phyloP scores from a whole-genome alignment of 2,113 vertebrate species.

The Leucoraja erinaceus region DNA sequence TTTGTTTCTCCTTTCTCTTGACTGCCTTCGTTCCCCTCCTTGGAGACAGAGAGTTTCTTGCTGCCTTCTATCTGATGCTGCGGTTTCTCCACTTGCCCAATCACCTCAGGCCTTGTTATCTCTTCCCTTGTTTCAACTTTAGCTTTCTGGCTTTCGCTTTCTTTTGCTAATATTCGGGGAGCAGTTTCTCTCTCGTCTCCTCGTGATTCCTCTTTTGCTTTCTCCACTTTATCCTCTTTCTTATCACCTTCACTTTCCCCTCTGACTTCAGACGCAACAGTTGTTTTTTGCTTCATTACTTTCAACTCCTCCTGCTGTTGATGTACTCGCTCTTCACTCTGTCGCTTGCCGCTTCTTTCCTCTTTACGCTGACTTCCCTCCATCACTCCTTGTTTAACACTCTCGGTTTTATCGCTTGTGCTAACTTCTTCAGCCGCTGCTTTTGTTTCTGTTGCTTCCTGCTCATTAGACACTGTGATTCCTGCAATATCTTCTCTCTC shows the following conservation, averaged over 20 bases:
- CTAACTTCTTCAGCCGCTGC: not conserved
- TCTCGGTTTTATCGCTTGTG: not conserved
- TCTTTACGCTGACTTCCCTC: not conserved
- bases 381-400: not conserved
- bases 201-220: not conserved
- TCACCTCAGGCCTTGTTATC: not conserved
- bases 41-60: not conserved
- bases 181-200: not conserved
- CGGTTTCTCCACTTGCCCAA: not conserved
- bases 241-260: slow-evolving; percentile 37
- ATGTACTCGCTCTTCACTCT: not conserved
- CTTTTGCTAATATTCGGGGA: not conserved
- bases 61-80: not conserved
- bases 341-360: not conserved
- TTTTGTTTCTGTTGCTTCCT: not conserved
- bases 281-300: not conserved
- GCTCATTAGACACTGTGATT: not conserved
- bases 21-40: not conserved
- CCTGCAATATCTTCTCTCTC: not conserved
- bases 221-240: not conserved
- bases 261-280: not conserved
- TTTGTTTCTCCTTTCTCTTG: not conserved
- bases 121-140: not conserved
- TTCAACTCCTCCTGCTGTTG: not conserved
- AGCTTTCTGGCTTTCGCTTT: not conserved